Percentiles rank a stretch among this genome's conserved stretches.
Conservation (phyloP, 2,888 invertebrate genomes). For the Leptopilina drosophilae region DNA sequence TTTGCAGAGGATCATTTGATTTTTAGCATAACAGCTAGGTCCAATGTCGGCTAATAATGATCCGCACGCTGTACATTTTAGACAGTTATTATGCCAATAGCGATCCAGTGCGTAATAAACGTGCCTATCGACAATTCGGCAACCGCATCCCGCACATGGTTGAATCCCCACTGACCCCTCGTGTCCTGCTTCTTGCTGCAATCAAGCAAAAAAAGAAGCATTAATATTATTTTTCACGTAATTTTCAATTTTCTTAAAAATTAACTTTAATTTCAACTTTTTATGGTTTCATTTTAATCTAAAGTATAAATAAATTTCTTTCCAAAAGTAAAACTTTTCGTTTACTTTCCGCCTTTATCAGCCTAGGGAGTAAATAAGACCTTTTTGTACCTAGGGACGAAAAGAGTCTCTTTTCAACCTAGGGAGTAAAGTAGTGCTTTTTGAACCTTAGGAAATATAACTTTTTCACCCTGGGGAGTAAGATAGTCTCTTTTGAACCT, state of each 20-base stretch:
- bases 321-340: too few species aligned
- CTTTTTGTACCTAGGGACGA: too few species aligned
- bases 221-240: neutral
- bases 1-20: slow-evolving; percentile 96
- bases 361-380: too few species aligned
- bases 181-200: slow-evolving; percentile 74
- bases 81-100: slow-evolving; percentile 97
- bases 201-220: slow-evolving; percentile 46
- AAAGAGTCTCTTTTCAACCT: too few species aligned
- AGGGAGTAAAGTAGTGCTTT: too few species aligned
- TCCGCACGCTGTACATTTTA: slow-evolving; percentile 95
- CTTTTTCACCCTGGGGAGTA: too few species aligned
- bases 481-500: too few species aligned
- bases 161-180: slow-evolving; percentile 79
- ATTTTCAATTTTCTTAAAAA: too few species aligned
- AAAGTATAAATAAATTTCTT: too few species aligned
- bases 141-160: slow-evolving; percentile 94
- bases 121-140: slow-evolving; percentile 94
- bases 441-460: too few species aligned
- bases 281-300: neutral
- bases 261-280: slow-evolving; percentile 3
- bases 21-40: slow-evolving; percentile 93
- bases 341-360: too few species aligned
- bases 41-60: slow-evolving; percentile 94
- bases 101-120: slow-evolving; percentile 94